Conservation (phyloP, 2,797 vertebrate genomes). For the Manis pentadactyla region DNA sequence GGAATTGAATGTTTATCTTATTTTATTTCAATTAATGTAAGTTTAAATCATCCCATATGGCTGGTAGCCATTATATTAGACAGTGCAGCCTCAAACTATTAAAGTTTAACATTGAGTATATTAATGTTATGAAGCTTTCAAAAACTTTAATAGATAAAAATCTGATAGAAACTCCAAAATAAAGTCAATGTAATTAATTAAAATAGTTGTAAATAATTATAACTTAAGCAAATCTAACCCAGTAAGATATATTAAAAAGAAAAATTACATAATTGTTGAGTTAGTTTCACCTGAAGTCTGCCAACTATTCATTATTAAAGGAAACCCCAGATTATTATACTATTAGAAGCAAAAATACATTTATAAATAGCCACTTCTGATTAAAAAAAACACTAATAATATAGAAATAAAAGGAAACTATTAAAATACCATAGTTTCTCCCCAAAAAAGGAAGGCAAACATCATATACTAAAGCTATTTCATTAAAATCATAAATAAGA, state of each 20-base stretch:
- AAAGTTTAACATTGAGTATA: slow-evolving; percentile 4
- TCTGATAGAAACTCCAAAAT: slow-evolving; percentile 34
- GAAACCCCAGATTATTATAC: background rate
- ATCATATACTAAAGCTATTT: background rate
- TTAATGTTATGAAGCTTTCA: slow-evolving; percentile 13
- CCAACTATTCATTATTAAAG: slow-evolving; percentile 10
- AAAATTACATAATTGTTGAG: slow-evolving; percentile 18
- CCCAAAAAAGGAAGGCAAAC: background rate
- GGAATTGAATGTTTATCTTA: background rate
- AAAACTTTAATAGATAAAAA: slow-evolving; percentile 18
- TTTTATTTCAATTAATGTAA: slow-evolving; percentile 29
- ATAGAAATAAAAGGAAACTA: slow-evolving; percentile 33
- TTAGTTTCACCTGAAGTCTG: slow-evolving; percentile 17
- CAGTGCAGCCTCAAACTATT: background rate
- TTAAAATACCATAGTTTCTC: background rate
- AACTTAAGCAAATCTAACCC: background rate
- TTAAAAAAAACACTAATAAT: background rate
- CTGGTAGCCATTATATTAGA: background rate
- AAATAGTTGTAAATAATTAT: slow-evolving; percentile 49
- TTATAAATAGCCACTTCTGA: slow-evolving; percentile 34
- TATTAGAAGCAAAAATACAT: slow-evolving; percentile 44
- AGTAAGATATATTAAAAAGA: slow-evolving; percentile 44
- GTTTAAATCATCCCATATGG: background rate
- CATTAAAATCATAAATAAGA: slow-evolving; percentile 5
- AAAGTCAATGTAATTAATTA: background rate